Evolutionary conservation across 2,888 invertebrate species (phyloP).

Genomic region (Criorhina ranunculi): DNA sequence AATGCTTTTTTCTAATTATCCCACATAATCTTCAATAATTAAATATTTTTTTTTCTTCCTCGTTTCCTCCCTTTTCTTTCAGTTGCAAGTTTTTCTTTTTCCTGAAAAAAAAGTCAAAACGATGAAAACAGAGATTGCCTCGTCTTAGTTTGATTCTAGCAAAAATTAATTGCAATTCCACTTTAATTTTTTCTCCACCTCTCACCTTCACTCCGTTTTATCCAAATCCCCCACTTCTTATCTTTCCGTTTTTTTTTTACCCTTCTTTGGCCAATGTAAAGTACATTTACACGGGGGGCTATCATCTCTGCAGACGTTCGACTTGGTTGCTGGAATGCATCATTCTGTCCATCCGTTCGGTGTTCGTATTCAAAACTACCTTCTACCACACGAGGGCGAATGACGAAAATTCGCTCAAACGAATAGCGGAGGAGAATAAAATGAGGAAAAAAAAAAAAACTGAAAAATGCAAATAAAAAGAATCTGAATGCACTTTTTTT

Average conservation of each 20-base stretch:
- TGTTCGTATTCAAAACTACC: slow-evolving; percentile 58
- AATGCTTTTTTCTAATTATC: slow-evolving; percentile 60
- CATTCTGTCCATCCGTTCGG: slow-evolving; percentile 40
- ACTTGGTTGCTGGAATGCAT: slow-evolving; percentile 48
- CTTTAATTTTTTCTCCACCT: slow-evolving; percentile 47
- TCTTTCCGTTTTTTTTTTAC: background rate
- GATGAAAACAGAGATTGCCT: slow-evolving; percentile 54
- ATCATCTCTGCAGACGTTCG: slow-evolving; percentile 44
- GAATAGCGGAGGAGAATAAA: slow-evolving; percentile 18
- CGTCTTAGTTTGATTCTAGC: slow-evolving; percentile 39
- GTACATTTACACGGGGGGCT: too few species aligned
- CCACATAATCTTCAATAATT: slow-evolving; percentile 64
- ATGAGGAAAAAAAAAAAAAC: slow-evolving; percentile 26
- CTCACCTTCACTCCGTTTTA: slow-evolving; percentile 3
- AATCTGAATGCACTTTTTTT: slow-evolving; percentile 59
- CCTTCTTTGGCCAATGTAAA: slow-evolving; percentile 40
- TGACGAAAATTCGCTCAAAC: slow-evolving; percentile 23
- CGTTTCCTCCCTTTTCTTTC: background rate
- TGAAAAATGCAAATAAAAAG: slow-evolving; percentile 5
- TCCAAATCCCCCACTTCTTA: background rate
- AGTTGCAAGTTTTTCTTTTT: background rate
- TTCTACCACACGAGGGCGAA: slow-evolving; percentile 31
- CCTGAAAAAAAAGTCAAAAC: background rate
- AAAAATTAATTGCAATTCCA: slow-evolving; percentile 67
- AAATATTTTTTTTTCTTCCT: slow-evolving; percentile 27